Conservation (phyloP, 2,113 vertebrate genomes). For the Ammospiza nelsoni region DNA sequence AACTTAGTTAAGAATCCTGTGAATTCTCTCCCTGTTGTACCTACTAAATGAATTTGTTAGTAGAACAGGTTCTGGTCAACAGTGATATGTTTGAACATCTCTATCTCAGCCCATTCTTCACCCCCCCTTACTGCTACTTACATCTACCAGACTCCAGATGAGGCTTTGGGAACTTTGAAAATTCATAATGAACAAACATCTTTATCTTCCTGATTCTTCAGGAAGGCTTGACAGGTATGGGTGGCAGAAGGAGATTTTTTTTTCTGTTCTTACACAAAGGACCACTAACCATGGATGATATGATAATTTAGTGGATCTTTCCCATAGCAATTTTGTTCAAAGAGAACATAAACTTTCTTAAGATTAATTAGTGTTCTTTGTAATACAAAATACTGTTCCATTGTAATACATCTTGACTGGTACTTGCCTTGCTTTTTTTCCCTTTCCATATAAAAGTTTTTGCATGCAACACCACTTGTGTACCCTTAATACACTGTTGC, state of each 20-base stretch:
- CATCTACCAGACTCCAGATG: not conserved
- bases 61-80: not conserved
- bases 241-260: not conserved
- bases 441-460: not conserved
- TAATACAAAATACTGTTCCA: not conserved
- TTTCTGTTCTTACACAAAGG: not conserved
- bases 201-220: not conserved
- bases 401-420: not conserved
- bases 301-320: not conserved
- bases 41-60: not conserved
- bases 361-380: not conserved
- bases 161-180: not conserved
- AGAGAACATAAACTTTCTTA: not conserved
- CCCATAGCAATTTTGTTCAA: not conserved
- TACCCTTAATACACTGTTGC: not conserved
- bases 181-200: not conserved
- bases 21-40: not conserved
- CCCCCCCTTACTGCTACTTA: not conserved
- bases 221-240: not conserved
- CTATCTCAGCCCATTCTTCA: not conserved
- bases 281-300: not conserved
- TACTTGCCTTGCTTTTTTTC: not conserved
- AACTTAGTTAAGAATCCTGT: not conserved
- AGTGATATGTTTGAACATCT: rapidly evolving
- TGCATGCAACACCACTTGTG: not conserved